Evolutionary conservation across 37 sponge, comb jelly and placozoan genomes (phyloP).

Genomic region (Tethya wilhelma): DNA sequence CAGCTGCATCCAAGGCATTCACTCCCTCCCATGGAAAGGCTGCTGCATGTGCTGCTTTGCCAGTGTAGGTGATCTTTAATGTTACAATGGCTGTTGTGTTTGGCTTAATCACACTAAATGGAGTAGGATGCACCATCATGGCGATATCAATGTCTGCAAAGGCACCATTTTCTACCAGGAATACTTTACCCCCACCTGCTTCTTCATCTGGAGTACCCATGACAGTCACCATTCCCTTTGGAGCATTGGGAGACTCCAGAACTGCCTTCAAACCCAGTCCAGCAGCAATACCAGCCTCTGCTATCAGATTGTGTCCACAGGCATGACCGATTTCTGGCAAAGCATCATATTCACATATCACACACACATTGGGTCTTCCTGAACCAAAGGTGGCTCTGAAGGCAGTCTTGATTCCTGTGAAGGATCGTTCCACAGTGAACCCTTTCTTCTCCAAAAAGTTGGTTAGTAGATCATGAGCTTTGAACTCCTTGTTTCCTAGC

Average conservation of each 20-base stretch:
- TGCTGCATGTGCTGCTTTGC: slow-evolving; percentile 89
- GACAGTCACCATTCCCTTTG: slow-evolving; percentile 66
- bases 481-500: slow-evolving; percentile 70
- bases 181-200: slow-evolving; percentile 81
- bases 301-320: slow-evolving; percentile 96
- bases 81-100: slow-evolving; percentile 7
- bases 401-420: slow-evolving; percentile 81
- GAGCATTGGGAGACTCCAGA: slow-evolving; percentile 53
- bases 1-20: slow-evolving; percentile 95
- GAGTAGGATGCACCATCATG: slow-evolving; percentile 90
- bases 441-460: slow-evolving; percentile 73
- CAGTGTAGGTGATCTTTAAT: slow-evolving; percentile 51
- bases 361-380: slow-evolving; percentile 66
- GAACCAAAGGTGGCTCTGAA: slow-evolving; percentile 83
- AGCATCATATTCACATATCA: slow-evolving; percentile 94
- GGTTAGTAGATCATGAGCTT: slow-evolving; percentile 73
- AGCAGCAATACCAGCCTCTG: slow-evolving; percentile 94
- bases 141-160: slow-evolving; percentile 86
- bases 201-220: slow-evolving; percentile 95
- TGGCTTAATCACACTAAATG: slow-evolving; percentile 6
- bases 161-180: slow-evolving; percentile 71
- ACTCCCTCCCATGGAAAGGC: slow-evolving; percentile 87
- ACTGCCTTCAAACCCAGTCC: slow-evolving; percentile 89
- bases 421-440: slow-evolving; percentile 76
- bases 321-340: slow-evolving; percentile 96